Evolutionary conservation across 2,797 vertebrate genomes (phyloP).

Genomic region (Anolis apletophallus): DNA sequence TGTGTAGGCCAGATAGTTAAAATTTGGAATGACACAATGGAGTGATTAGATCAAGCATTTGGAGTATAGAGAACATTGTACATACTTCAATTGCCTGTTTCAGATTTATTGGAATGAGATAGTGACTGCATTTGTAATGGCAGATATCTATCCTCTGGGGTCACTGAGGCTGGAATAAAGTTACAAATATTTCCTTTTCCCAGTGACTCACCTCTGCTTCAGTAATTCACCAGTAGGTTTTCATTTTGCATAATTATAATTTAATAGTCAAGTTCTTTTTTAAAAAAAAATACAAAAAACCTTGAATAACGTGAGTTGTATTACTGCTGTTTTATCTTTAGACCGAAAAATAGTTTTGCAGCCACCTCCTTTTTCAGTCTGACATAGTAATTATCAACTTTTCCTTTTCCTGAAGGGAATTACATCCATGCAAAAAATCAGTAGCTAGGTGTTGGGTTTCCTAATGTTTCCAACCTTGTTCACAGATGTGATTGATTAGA

Average conservation of each 20-base stretch:
- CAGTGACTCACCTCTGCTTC: conserved; percentile 69
- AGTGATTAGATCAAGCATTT: conserved; percentile 59
- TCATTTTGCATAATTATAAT: conserved; percentile 59
- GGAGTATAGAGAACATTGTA: conserved; percentile 57
- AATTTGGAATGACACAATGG: conserved; percentile 46
- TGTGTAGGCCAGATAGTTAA: conserved; percentile 39
- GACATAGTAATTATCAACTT: conserved; percentile 40
- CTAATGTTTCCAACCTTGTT: conserved; percentile 73
- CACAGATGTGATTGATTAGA: conserved; percentile 62
- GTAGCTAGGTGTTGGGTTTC: conserved; percentile 48
- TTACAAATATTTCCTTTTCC: conserved; percentile 40
- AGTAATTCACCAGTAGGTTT: conserved; percentile 84
- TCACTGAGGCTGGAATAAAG: conserved; percentile 44
- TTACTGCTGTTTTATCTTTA: conserved; percentile 70
- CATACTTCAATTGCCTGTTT: conserved; percentile 53
- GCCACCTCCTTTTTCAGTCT: conserved; percentile 52
- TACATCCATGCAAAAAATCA: conserved; percentile 34
- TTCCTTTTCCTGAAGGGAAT: conserved; percentile 43
- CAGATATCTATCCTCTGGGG: neutral
- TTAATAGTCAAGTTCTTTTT: conserved; percentile 48
- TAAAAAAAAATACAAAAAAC: conserved; percentile 29
- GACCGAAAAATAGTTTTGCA: conserved; percentile 56
- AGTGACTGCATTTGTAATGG: conserved; percentile 20
- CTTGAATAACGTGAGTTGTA: conserved; percentile 58
- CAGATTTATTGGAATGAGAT: conserved; percentile 51